These are phyloP conservation scores for Eupsittula cactorum DNA, from an alignment of 2,113 vertebrate species.

Conservation along the genomic window DNA sequence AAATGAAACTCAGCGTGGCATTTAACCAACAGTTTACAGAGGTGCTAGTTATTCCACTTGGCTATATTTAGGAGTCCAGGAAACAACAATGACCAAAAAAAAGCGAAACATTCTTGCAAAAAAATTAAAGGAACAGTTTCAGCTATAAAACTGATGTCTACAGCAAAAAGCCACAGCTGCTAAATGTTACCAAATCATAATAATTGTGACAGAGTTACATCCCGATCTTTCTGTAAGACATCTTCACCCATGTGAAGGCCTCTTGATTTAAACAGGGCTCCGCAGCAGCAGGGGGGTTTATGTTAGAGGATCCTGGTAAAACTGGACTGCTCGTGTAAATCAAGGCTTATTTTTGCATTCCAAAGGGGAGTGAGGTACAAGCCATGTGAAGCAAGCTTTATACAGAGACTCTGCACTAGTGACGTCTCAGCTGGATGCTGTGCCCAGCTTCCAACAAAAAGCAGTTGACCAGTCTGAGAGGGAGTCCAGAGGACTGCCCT, in stretches of 20 bases:
- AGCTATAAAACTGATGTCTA: constrained; percentile 52
- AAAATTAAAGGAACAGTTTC: constrained; percentile 60
- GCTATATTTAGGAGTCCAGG: constrained; percentile 75
- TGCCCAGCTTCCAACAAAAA: not conserved
- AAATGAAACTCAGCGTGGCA: constrained; percentile 68
- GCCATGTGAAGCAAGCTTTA: not conserved
- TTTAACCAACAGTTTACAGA: constrained; percentile 74
- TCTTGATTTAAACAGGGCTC: constrained; percentile 56
- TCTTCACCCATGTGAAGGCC: constrained; percentile 47
- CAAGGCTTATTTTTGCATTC: constrained; percentile 43
- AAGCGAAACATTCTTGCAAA: constrained; percentile 16
- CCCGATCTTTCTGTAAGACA: constrained; percentile 22
- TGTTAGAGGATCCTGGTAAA: constrained; percentile 19
- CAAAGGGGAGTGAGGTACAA: not conserved
- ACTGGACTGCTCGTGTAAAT: constrained; percentile 23
- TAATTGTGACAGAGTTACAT: constrained; percentile 58
- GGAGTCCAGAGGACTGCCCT: not conserved
- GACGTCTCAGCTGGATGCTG: not conserved
- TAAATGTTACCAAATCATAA: constrained; percentile 65
- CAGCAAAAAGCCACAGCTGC: constrained; percentile 45
- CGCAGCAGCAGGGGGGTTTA: not conserved
- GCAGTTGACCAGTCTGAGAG: not conserved
- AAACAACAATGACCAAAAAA: constrained; percentile 67
- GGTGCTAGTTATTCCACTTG: constrained; percentile 69
- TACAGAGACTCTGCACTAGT: not conserved